Evolutionary conservation across 2,113 vertebrate species (phyloP).

Genomic region (Daboia siamensis): DNA sequence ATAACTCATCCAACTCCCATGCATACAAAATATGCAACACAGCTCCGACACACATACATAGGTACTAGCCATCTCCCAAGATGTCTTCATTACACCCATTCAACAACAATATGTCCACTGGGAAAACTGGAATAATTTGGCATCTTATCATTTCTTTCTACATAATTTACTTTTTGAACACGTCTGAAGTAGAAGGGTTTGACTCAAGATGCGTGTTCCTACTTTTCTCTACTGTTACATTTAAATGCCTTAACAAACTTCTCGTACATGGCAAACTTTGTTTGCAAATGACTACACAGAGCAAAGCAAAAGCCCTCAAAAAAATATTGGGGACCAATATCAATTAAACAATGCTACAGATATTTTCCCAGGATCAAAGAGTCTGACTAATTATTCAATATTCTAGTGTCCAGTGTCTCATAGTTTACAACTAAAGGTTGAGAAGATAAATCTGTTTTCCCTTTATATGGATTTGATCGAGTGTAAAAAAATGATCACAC

Average conservation of each 20-base stretch:
- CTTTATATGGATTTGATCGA: constrained; percentile 53
- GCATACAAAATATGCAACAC: neutral
- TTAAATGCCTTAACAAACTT: neutral
- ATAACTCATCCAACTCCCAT: neutral
- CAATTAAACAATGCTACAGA: constrained; percentile 28
- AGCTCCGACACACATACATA: neutral
- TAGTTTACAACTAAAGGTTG: constrained; percentile 44
- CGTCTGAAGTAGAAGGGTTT: neutral
- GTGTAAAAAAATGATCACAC: constrained; percentile 39
- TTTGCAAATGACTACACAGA: constrained; percentile 2
- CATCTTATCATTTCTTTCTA: neutral
- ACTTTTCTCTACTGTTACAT: neutral
- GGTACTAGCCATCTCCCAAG: neutral
- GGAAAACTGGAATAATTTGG: neutral
- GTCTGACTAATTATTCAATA: constrained; percentile 52
- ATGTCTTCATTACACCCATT: neutral
- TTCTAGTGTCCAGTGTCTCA: constrained; percentile 51
- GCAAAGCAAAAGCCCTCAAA: neutral
- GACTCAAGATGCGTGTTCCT: neutral
- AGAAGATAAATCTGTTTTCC: constrained; percentile 56
- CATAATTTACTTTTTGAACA: neutral
- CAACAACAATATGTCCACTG: neutral
- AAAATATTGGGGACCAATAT: constrained; percentile 32
- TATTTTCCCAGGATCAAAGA: constrained; percentile 38
- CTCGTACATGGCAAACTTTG: neutral